Percentiles rank a stretch among this genome's conserved stretches.
Conservation (phyloP, 92 coral and sea anemone genomes). For the Phymanthus crucifer region DNA sequence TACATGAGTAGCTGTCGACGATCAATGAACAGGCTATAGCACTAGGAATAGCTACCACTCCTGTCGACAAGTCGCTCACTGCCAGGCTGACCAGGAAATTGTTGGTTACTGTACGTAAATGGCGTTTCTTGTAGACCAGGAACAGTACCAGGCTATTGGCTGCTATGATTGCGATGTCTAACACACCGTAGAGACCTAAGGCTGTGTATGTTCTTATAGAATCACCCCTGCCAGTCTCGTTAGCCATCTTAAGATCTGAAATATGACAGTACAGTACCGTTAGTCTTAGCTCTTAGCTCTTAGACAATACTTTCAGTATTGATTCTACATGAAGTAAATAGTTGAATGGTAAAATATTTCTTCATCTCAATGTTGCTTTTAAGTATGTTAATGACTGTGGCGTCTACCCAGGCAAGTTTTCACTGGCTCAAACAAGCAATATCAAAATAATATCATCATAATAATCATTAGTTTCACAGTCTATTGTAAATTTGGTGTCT, state of each 20-base stretch:
- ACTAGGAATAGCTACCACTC: constrained; percentile 62
- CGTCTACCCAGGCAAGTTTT: no score
- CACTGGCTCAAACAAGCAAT: no score
- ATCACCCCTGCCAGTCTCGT: not conserved
- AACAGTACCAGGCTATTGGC: constrained; percentile 57
- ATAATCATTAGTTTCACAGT: no score
- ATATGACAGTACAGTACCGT: not conserved
- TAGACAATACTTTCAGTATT: no score
- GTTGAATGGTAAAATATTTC: no score
- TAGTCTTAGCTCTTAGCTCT: no score
- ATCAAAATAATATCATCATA: no score
- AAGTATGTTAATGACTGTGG: no score
- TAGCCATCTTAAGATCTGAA: constrained; percentile 4
- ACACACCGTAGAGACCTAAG: constrained; percentile 47
- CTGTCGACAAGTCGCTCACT: constrained; percentile 69
- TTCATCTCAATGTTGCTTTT: no score
- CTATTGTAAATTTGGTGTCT: no score
- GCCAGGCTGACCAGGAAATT: constrained; percentile 64
- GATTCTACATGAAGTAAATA: no score
- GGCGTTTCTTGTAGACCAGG: constrained; percentile 53
- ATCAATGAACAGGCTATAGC: constrained; percentile 59
- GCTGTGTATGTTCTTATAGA: not conserved
- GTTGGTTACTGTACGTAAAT: constrained; percentile 65
- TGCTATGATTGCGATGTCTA: constrained; percentile 41
- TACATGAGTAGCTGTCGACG: constrained; percentile 24